Percentiles rank a stretch among this genome's conserved stretches.
These are phyloP conservation scores for Perca fluviatilis DNA, from an alignment of 2,113 vertebrate genomes.

Conservation along the genomic window DNA sequence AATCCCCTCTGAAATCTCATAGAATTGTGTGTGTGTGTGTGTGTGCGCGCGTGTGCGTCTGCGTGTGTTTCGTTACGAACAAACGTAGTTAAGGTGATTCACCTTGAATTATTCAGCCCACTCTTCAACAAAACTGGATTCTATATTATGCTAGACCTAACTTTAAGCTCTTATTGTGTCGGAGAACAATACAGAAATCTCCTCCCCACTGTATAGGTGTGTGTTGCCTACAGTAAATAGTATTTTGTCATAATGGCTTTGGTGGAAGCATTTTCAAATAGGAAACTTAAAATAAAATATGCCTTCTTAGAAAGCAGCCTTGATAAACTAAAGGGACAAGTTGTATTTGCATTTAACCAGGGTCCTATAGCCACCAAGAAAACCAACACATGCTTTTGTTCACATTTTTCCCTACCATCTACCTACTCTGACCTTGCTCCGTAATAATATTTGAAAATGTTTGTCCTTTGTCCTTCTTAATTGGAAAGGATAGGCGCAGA, in stretches of 20 bases:
- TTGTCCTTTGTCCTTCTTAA: constrained; percentile 62
- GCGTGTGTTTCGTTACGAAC: not conserved
- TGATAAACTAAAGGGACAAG: not conserved
- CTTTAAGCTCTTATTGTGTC: too few species aligned
- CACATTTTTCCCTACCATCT: constrained; percentile 3
- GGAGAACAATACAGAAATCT: not conserved
- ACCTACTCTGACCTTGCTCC: constrained; percentile 8
- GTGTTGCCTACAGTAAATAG: not conserved
- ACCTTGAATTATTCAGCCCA: constrained; percentile 53
- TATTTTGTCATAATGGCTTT: constrained; percentile 3
- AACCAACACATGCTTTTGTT: constrained; percentile 8
- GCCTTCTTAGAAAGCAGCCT: not conserved
- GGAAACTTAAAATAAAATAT: not conserved
- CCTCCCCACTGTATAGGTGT: not conserved
- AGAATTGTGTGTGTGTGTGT: constrained; percentile 2
- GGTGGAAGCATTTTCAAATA: not conserved
- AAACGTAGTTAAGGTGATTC: constrained; percentile 6
- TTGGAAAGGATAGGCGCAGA: constrained; percentile 42
- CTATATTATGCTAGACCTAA: too few species aligned
- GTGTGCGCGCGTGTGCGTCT: not conserved
- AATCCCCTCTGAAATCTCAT: constrained; percentile 10
- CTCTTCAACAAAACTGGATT: too few species aligned
- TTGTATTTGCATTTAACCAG: not conserved
- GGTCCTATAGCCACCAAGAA: not conserved
- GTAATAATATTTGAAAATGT: constrained; percentile 52